Evolutionary conservation across 2,113 vertebrate species (phyloP).

Genomic region (Puffinus mauretanicus): DNA sequence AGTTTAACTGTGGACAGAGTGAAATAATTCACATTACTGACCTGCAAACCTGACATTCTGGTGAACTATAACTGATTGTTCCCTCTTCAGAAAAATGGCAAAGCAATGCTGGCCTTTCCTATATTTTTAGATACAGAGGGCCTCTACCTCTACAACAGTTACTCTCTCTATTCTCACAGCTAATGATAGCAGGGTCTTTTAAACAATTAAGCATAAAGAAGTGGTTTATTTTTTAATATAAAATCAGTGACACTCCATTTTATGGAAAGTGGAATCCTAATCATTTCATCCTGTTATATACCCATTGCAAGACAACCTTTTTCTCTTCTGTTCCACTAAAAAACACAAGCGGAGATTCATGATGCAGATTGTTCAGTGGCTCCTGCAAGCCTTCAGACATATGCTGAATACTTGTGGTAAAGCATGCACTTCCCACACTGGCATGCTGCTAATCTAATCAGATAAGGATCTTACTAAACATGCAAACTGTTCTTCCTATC

Average conservation of each 20-base stretch:
- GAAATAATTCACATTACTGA: neutral
- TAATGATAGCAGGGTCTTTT: neutral
- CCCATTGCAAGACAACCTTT: neutral
- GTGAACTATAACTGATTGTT: neutral
- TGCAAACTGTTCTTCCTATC: neutral
- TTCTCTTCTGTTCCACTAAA: neutral
- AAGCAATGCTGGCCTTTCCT: neutral
- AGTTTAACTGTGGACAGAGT: neutral
- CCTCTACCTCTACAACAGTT: neutral
- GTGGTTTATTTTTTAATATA: neutral
- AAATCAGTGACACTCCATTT: neutral
- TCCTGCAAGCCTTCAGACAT: neutral
- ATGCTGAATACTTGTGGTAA: neutral
- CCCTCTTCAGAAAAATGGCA: neutral
- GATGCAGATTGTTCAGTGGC: neutral
- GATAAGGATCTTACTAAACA: neutral
- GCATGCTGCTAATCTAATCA: neutral
- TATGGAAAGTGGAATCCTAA: neutral
- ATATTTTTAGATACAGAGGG: neutral
- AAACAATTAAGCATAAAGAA: neutral
- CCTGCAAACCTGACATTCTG: neutral
- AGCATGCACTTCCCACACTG: neutral
- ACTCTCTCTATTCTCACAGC: neutral
- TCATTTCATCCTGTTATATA: neutral
- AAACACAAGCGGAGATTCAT: neutral